A percentile compares a stretch with the other conserved stretches of the same genome.
phyloP scores from a whole-genome alignment of 2,113 vertebrate species.

The Zeus faber region DNA sequence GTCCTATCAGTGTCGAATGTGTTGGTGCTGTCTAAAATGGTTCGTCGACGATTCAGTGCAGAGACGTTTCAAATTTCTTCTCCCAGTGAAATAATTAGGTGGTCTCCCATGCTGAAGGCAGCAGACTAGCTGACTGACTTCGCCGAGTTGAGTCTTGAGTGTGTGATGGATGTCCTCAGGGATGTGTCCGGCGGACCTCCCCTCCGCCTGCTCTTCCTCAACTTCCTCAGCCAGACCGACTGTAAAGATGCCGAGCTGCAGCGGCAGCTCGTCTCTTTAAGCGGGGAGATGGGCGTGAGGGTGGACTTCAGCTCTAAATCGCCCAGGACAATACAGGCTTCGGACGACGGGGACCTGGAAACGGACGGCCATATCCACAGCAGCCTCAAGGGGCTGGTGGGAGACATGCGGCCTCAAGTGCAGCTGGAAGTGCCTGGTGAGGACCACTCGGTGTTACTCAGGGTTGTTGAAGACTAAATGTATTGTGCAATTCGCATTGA shows the following conservation, averaged over 20 bases:
- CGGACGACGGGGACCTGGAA: slow-evolving; percentile 56
- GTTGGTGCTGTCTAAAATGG: too few species aligned
- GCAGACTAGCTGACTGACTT: too few species aligned
- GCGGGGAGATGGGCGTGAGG: not conserved
- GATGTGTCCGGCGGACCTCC: not conserved
- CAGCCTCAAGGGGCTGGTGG: rapidly evolving
- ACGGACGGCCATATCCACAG: slow-evolving; percentile 53
- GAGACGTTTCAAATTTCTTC: too few species aligned
- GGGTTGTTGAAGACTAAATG: too few species aligned
- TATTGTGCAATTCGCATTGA: too few species aligned
- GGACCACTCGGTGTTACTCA: too few species aligned
- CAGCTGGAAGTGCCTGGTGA: slow-evolving; percentile 32
- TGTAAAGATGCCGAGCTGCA: not conserved
- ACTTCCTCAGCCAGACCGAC: slow-evolving; percentile 60
- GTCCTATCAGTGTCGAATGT: too few species aligned
- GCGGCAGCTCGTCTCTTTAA: slow-evolving; percentile 35
- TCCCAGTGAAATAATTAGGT: too few species aligned
- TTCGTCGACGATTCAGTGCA: too few species aligned
- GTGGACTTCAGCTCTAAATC: slow-evolving; percentile 19
- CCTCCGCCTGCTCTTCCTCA: slow-evolving; percentile 46
- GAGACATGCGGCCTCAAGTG: slow-evolving; percentile 29
- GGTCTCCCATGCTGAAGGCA: too few species aligned
- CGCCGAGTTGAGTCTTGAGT: too few species aligned
- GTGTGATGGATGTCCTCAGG: slow-evolving; percentile 44
- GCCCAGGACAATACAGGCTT: too few species aligned